Evolutionary conservation across 2,797 vertebrate genomes (phyloP).

Genomic region (Girardinus metallicus): DNA sequence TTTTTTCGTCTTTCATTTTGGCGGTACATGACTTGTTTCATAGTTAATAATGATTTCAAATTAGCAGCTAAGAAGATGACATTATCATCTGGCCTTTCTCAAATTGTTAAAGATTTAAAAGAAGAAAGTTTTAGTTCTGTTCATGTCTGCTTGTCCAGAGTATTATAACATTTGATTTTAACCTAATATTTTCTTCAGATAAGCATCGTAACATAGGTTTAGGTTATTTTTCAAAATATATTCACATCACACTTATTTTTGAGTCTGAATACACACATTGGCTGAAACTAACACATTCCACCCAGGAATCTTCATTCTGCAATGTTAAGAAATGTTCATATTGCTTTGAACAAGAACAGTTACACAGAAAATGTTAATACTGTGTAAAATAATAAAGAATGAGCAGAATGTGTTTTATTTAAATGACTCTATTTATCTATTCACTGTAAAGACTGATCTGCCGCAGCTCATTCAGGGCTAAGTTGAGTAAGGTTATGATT

Average conservation of each 20-base stretch:
- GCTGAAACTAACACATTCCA: neutral
- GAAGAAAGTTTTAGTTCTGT: neutral
- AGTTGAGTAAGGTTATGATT: slow-evolving; percentile 24
- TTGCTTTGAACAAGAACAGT: neutral
- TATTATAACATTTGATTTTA: neutral
- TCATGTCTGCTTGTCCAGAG: neutral
- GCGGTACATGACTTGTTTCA: too few relatives aligned
- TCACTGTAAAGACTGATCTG: neutral
- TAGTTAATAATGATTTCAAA: neutral
- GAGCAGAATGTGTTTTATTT: neutral
- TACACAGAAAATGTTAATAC: neutral
- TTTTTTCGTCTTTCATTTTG: neutral
- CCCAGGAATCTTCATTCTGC: neutral
- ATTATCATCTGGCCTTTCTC: neutral
- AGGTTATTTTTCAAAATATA: neutral
- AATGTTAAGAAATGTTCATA: neutral
- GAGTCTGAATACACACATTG: neutral
- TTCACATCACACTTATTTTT: neutral
- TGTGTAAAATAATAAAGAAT: neutral
- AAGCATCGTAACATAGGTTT: too few relatives aligned
- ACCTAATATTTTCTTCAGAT: neutral
- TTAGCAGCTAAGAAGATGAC: neutral
- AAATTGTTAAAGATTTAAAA: neutral
- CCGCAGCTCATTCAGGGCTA: neutral
- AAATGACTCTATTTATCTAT: neutral